Evolutionary conservation across 2,113 vertebrate species (phyloP), one percentile per base, ranked within the genome.

Genomic region (Bubo blakistoni): DNA sequence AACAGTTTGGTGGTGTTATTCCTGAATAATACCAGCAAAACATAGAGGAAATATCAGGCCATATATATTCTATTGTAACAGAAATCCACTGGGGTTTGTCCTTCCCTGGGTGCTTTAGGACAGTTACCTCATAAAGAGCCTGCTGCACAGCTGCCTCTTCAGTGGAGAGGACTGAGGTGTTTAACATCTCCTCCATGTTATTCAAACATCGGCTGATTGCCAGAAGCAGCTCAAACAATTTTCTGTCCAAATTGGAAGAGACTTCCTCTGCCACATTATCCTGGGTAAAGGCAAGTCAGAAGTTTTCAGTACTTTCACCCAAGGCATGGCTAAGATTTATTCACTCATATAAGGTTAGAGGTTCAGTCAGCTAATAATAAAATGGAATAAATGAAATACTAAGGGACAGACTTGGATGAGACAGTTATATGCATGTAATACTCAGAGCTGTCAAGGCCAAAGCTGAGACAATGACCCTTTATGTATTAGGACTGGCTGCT

Each of bases 161-260:
- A 0, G 91, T 83, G 20, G 97, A 90, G 40, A 92, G 76, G 34
- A 88, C 91, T 1, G 97, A 97, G 14, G 97, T 97, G 77, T 95
- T 96, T 25, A 99, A 96, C 97, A 98, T 97, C 93, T 98, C 94
- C 76, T 96, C 98, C 81, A 98, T 95, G 4, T 98, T 98, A 54
- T 97, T 97, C 57, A 99, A 98, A 51, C 97, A 98, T 70, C 97
- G 97, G 54, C 97, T 98, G 55, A 98, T 97, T 8, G 98, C 94
- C 81, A 97, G 95, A 77, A 99, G 96, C 32, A 98, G 94, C 25
- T 98, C 97, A 96, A 99, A 99, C 81, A 99, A 93, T 76, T 98
- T 98, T 95, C 98, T 98, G 66, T 99, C 98, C 96, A 99, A 95
- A 22, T 44, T 90, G 66, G 94, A 96, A 13, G 66, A 90, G 13